These are phyloP conservation scores for Fissipunctia ypsillon DNA, from an alignment of 2,888 invertebrate species.

Conservation along the genomic window DNA sequence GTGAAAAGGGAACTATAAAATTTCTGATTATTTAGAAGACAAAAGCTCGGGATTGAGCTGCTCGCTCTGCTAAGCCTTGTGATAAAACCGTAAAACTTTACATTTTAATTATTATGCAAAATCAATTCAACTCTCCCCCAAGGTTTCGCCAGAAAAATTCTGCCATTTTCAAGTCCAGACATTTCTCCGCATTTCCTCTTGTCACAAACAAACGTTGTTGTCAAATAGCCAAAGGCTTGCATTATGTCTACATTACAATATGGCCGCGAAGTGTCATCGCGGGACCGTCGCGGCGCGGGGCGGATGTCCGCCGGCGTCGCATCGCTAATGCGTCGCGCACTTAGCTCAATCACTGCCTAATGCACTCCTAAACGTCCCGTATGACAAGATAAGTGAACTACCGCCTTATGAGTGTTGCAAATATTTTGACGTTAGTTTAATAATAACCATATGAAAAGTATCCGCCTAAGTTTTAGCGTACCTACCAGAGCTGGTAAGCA, in stretches of 20 bases:
- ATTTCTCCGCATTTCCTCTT: slow-evolving; percentile 19
- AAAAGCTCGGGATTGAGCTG: too few species aligned
- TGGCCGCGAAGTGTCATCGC: slow-evolving; percentile 80
- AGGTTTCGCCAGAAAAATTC: neutral
- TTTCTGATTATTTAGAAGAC: too few species aligned
- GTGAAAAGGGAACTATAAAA: too few species aligned
- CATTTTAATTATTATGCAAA: too few species aligned
- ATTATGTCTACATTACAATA: slow-evolving; percentile 78
- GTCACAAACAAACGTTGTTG: slow-evolving; percentile 37
- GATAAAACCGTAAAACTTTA: too few species aligned
- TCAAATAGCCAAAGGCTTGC: slow-evolving; percentile 54
- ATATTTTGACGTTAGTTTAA: slow-evolving; percentile 51
- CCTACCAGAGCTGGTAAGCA: too few species aligned
- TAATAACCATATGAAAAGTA: neutral
- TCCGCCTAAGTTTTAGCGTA: neutral
- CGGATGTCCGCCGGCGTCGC: slow-evolving; percentile 88
- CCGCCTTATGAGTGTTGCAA: slow-evolving; percentile 33
- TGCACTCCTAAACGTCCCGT: slow-evolving; percentile 68
- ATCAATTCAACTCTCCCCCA: neutral
- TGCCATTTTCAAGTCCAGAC: neutral
- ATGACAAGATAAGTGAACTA: slow-evolving; percentile 57
- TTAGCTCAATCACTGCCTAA: slow-evolving; percentile 80
- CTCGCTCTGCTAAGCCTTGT: too few species aligned
- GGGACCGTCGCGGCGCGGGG: slow-evolving; percentile 58
- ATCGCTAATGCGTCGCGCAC: slow-evolving; percentile 86